Percentiles rank a stretch among this genome's conserved stretches.
Evolutionary conservation across 2,888 invertebrate species (phyloP).

Genomic region (Bembecia ichneumoniformis): DNA sequence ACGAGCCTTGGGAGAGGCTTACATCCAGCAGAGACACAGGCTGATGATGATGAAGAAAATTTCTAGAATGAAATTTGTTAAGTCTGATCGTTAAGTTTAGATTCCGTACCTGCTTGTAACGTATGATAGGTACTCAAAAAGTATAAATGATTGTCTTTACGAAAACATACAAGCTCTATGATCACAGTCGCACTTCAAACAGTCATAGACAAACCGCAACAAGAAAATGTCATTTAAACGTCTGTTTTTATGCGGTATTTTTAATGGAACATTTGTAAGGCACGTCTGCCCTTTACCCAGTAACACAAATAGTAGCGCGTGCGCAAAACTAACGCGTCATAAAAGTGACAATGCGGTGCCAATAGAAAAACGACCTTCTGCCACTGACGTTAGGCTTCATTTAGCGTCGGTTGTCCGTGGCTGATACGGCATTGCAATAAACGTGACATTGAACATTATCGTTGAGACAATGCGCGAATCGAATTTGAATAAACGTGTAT

Average conservation of each 20-base stretch:
- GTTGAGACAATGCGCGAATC: slow-evolving; percentile 43
- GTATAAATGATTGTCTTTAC: no score
- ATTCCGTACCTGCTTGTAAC: no score
- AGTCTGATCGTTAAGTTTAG: no score
- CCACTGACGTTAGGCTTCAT: slow-evolving; percentile 20
- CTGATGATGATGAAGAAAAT: no score
- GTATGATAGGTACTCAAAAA: no score
- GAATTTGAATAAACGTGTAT: slow-evolving; percentile 37
- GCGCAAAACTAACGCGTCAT: slow-evolving; percentile 37
- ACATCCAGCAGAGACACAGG: no score
- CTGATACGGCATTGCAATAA: slow-evolving; percentile 16
- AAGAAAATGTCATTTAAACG: slow-evolving; percentile 13
- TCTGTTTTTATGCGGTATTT: slow-evolving; percentile 21
- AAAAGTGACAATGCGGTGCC: slow-evolving; percentile 11
- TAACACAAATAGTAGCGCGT: slow-evolving; percentile 49
- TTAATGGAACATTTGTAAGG: slow-evolving; percentile 23
- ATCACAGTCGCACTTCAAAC: background rate
- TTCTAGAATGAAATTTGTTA: no score
- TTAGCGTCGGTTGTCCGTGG: slow-evolving; percentile 3
- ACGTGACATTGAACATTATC: slow-evolving; percentile 49
- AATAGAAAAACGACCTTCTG: slow-evolving; percentile 21
- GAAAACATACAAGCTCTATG: no score
- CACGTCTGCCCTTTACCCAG: slow-evolving; percentile 63
- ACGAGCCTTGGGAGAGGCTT: no score
- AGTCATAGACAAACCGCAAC: slow-evolving; percentile 26